A percentile compares a stretch with the other conserved stretches of the same genome.
These are phyloP conservation scores for Boleophthalmus pectinirostris DNA, from an alignment of 2,113 vertebrate species.

Conservation along the genomic window DNA sequence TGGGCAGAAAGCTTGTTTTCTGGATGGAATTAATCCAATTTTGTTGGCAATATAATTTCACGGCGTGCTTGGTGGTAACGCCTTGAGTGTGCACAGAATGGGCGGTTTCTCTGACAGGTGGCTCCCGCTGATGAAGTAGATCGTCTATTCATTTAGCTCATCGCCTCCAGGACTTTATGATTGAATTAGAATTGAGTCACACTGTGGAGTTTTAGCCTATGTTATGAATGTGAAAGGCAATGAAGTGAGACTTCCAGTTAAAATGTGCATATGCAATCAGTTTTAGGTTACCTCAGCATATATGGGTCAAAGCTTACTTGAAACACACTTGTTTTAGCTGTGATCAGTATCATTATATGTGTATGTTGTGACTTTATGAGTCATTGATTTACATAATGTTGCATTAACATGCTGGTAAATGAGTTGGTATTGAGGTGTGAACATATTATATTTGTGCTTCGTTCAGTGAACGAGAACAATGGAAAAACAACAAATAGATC, in stretches of 20 bases:
- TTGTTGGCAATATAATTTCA: slow-evolving; percentile 30
- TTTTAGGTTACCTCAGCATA: not conserved
- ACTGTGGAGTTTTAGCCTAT: slow-evolving; percentile 33
- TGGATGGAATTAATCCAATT: slow-evolving; percentile 69
- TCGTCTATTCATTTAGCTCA: slow-evolving; percentile 56
- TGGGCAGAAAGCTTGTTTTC: slow-evolving; percentile 60
- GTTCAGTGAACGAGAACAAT: not conserved
- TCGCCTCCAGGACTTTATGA: slow-evolving; percentile 58
- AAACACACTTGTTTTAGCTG: not conserved
- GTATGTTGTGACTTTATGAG: not conserved
- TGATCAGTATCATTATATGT: too few relatives aligned
- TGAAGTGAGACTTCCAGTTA: not conserved
- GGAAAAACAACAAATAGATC: not conserved
- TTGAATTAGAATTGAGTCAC: slow-evolving; percentile 65
- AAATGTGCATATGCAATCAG: not conserved
- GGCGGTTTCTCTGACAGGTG: slow-evolving; percentile 54
- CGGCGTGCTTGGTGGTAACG: slow-evolving; percentile 5
- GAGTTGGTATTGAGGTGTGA: not conserved
- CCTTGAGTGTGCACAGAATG: slow-evolving; percentile 49
- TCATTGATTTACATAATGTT: not conserved
- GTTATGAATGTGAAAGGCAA: slow-evolving; percentile 1
- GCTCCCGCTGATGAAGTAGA: slow-evolving; percentile 44
- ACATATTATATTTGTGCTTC: not conserved
- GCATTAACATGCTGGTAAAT: not conserved
- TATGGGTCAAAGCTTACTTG: not conserved